Conservation (phyloP, 2,888 invertebrate genomes). For the Hirtodrosophila duncani region DNA sequence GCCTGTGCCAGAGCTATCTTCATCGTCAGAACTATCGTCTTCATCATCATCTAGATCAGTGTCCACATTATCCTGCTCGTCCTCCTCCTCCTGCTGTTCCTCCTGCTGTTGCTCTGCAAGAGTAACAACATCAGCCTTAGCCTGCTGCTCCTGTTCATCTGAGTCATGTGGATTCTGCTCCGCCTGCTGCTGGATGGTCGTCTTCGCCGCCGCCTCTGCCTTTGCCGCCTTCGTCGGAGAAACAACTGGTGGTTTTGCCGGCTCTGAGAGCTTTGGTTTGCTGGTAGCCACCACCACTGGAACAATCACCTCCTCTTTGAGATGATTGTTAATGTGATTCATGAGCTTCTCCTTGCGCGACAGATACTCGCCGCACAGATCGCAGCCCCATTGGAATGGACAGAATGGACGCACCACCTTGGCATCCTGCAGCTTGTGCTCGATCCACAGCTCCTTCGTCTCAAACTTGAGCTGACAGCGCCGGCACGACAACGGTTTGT, state of each 20-base stretch:
- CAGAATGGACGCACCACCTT: slow-evolving; percentile 75
- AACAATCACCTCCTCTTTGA: slow-evolving; percentile 74
- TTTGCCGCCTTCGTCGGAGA: slow-evolving; percentile 1
- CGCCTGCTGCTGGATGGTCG: background rate
- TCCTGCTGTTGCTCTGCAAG: slow-evolving; percentile 1
- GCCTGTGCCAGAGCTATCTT: slow-evolving; percentile 34
- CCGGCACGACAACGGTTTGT: slow-evolving; percentile 73
- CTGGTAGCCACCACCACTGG: slow-evolving; percentile 42
- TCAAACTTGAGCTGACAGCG: slow-evolving; percentile 75
- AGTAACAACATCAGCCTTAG: background rate
- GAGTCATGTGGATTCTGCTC: background rate
- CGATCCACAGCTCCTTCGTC: slow-evolving; percentile 76
- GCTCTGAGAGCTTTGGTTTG: slow-evolving; percentile 11
- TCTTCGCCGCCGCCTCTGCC: slow-evolving; percentile 2
- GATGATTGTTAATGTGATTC: slow-evolving; percentile 77
- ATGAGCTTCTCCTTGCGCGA: slow-evolving; percentile 78
- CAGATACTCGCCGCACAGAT: slow-evolving; percentile 77
- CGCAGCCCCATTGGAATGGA: slow-evolving; percentile 78
- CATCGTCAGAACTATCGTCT: slow-evolving; percentile 19
- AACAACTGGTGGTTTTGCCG: background rate
- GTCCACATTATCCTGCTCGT: slow-evolving; percentile 10
- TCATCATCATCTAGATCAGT: slow-evolving; percentile 19
- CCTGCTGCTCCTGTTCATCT: background rate
- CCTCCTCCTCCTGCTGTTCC: slow-evolving; percentile 5
- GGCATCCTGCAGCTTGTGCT: slow-evolving; percentile 77